Evolutionary conservation across 2,797 vertebrate species (phyloP), one percentile per base, ranked within the genome.

Genomic region (Pogonophryne albipinna): DNA sequence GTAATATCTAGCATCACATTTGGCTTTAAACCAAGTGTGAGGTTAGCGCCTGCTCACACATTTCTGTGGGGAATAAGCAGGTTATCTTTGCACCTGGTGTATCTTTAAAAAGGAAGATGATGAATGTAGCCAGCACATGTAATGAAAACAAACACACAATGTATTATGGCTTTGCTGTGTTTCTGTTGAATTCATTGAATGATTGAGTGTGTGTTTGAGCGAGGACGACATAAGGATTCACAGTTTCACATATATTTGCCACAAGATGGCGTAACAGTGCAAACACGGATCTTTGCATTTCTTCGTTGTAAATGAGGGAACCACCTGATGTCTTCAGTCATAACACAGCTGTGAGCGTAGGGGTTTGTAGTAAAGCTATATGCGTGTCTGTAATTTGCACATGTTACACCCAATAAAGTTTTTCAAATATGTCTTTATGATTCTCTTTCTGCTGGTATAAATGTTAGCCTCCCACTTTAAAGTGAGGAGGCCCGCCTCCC

Each of bases 371-470:
- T 77, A 66, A 38, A 42, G 27, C 44, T 74, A 38, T 23, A 51
- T 71, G 46, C 69, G 53, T 74, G 72, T 85, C 50, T 78, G 60
- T 83, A 66, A 59, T 73, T 76, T 83, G 59, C 75, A 80, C 52
- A 73, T 71, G 44, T 78, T 51, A 61, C 6, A 66, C 57, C 20
- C n/a, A 88, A 80, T 90, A 85, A 81, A 84, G 6, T 83, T 83
- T 79, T 74, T 27, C 83, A 45, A 0, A 6, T 13, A 58, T 53
- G 27, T 45, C 3, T 50, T 20, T 5, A 13, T 16, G 27, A 3
- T 2, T 31, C 57, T 55, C 3, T 47, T 52, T 41, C 2, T 0
- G 13, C 17, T 10, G 14, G 27, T 27, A 2, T 8, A 45, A 6
- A 1, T 41, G 34, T 38, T 17, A 13, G 8, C n/a, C 2, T 27